Conservation (phyloP, 2,113 vertebrate genomes). For the Rhodinocichla rosea region DNA sequence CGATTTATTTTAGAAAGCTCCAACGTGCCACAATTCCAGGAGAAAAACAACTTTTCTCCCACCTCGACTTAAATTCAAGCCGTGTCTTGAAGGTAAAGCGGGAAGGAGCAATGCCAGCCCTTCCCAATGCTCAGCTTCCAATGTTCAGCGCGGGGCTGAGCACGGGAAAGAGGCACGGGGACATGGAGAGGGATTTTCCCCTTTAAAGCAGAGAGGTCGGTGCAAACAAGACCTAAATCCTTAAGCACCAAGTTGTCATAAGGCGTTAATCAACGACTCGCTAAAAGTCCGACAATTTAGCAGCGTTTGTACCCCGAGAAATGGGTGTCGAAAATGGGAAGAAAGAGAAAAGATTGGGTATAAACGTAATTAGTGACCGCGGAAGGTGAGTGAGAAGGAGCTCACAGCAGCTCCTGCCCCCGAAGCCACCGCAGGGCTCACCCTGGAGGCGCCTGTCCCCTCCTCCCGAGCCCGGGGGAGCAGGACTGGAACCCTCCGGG, state of each 20-base stretch:
- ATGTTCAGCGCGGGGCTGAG: background rate
- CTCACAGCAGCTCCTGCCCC: background rate
- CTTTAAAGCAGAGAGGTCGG: background rate
- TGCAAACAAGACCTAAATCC: background rate
- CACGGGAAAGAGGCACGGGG: background rate
- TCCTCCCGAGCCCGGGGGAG: background rate
- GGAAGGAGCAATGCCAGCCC: background rate
- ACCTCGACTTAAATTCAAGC: background rate
- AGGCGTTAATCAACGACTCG: background rate
- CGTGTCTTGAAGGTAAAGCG: background rate
- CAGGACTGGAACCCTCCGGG: background rate
- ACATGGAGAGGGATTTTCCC: background rate
- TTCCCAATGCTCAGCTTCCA: background rate
- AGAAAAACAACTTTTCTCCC: background rate
- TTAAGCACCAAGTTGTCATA: background rate
- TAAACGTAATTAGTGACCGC: background rate
- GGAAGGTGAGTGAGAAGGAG: background rate
- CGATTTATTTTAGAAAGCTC: background rate
- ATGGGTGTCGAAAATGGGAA: background rate
- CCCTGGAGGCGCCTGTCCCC: background rate
- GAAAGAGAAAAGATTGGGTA: fast-evolving
- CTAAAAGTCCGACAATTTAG: background rate
- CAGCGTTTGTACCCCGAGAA: background rate
- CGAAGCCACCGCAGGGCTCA: background rate
- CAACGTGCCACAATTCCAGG: background rate